These are phyloP conservation scores for Xiphydria camelus DNA, from an alignment of 2,888 invertebrate genomes.

Conservation along the genomic window DNA sequence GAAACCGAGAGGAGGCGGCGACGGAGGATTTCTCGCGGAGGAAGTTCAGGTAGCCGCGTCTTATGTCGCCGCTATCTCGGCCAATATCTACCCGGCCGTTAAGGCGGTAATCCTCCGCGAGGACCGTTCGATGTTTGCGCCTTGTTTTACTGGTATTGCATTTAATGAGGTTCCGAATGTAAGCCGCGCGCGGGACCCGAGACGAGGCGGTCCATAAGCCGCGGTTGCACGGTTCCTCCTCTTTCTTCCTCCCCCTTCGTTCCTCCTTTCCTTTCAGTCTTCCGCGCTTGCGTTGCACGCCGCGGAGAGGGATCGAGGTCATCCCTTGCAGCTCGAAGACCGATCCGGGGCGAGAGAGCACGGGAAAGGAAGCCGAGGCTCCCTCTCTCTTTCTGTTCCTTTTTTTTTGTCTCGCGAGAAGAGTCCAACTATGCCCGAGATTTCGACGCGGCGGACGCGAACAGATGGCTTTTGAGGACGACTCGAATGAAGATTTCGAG, in stretches of 20 bases:
- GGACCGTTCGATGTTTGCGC: conserved; percentile 41
- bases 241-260: conserved; percentile 4
- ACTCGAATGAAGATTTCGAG: too few relatives aligned
- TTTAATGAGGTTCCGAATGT: conserved; percentile 44
- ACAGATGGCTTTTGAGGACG: too few relatives aligned
- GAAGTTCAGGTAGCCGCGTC: conserved; percentile 39
- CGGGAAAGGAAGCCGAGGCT: conserved; percentile 2
- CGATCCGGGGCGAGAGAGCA: conserved; percentile 1
- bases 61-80: conserved; percentile 44
- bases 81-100: conserved; percentile 30
- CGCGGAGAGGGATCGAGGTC: too few relatives aligned
- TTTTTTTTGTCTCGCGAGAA: background rate
- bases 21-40: too few relatives aligned
- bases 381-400: background rate
- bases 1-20: conserved; percentile 28
- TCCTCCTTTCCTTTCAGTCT: conserved; percentile 4
- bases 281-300: too few relatives aligned
- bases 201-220: conserved; percentile 9
- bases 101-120: conserved; percentile 16
- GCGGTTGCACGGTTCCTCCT: conserved; percentile 1
- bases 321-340: too few relatives aligned
- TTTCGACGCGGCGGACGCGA: too few relatives aligned
- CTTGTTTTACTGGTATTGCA: conserved; percentile 54
- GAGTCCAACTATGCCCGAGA: too few relatives aligned
- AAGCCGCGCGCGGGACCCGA: conserved; percentile 15